A percentile compares a stretch with the other conserved stretches of the same genome.
phyloP scores from a whole-genome alignment of 2,888 invertebrate genomes.

The Iphiclides podalirius region DNA sequence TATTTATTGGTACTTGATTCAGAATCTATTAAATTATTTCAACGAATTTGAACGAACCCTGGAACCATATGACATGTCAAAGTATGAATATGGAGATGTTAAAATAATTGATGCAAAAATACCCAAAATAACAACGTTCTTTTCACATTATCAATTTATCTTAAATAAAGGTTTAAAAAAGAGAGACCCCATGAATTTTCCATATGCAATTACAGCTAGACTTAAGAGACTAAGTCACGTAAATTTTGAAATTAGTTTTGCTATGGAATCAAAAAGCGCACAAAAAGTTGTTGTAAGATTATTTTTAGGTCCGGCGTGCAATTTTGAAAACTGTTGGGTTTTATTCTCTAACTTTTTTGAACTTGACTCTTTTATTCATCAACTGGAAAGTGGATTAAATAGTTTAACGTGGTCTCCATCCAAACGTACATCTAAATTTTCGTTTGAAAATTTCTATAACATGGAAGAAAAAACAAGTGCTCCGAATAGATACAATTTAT shows the following conservation, averaged over 20 bases:
- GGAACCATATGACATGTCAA: conserved; percentile 47
- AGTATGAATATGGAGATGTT: conserved; percentile 48
- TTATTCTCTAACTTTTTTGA: conserved; percentile 53
- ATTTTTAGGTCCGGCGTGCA: conserved; percentile 63
- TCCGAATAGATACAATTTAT: conserved; percentile 49
- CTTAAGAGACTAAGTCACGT: conserved; percentile 57
- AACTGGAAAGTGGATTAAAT: conserved; percentile 51
- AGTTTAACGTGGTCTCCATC: conserved; percentile 49
- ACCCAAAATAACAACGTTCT: conserved; percentile 54
- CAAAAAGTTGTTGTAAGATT: conserved; percentile 50
- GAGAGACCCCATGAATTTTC: conserved; percentile 29
- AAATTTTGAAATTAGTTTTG: conserved; percentile 52
- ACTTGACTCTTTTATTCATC: conserved; percentile 48
- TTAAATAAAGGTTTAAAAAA: conserved; percentile 46
- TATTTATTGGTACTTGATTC: conserved; percentile 57
- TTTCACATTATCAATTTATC: conserved; percentile 53
- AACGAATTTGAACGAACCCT: conserved; percentile 49
- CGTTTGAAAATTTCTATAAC: conserved; percentile 50
- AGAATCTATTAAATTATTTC: conserved; percentile 53
- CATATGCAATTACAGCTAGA: conserved; percentile 44
- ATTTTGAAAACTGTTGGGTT: conserved; percentile 45
- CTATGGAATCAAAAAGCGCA: conserved; percentile 43
- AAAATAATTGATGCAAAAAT: conserved; percentile 44
- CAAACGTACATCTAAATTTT: conserved; percentile 43
- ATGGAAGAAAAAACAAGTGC: conserved; percentile 34